Conservation (phyloP, 2,888 invertebrate genomes). For the Notodonta dromedarius region DNA sequence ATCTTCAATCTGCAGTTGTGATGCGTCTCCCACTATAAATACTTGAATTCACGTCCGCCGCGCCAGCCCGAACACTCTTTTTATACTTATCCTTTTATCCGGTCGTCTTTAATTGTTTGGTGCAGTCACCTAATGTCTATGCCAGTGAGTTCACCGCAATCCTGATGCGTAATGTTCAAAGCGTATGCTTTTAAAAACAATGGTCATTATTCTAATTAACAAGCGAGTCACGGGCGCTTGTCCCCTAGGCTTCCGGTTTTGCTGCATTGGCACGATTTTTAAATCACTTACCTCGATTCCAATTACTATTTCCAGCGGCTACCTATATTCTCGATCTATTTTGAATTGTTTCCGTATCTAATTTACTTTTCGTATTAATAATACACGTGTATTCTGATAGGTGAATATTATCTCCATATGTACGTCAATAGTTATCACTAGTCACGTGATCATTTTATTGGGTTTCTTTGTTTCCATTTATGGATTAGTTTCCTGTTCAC, state of each 20-base stretch:
- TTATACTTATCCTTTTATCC: slow-evolving; percentile 28
- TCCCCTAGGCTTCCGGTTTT: slow-evolving; percentile 69
- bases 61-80: slow-evolving; percentile 18
- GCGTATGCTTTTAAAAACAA: slow-evolving; percentile 51
- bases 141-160: slow-evolving; percentile 36
- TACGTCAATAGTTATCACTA: not conserved
- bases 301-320: slow-evolving; percentile 22
- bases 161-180: slow-evolving; percentile 27
- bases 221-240: slow-evolving; percentile 56
- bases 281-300: slow-evolving; percentile 55
- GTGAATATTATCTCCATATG: not conserved
- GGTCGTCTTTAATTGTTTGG: slow-evolving; percentile 32
- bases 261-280: slow-evolving; percentile 49
- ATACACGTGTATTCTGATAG: slow-evolving; percentile 7
- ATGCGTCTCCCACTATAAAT: slow-evolving; percentile 64
- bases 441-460: not conserved
- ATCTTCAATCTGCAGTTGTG: slow-evolving; percentile 64
- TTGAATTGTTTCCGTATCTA: slow-evolving; percentile 8
- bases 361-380: slow-evolving; percentile 2
- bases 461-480: not conserved
- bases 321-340: slow-evolving; percentile 1
- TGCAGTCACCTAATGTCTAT: slow-evolving; percentile 31
- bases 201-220: slow-evolving; percentile 52
- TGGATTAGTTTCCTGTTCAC: not conserved
- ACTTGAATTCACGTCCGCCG: slow-evolving; percentile 36